A percentile compares a stretch with the other conserved stretches of the same genome.
These are phyloP conservation scores for Pogonocichla stellata DNA, from an alignment of 2,113 vertebrate species.

Conservation along the genomic window DNA sequence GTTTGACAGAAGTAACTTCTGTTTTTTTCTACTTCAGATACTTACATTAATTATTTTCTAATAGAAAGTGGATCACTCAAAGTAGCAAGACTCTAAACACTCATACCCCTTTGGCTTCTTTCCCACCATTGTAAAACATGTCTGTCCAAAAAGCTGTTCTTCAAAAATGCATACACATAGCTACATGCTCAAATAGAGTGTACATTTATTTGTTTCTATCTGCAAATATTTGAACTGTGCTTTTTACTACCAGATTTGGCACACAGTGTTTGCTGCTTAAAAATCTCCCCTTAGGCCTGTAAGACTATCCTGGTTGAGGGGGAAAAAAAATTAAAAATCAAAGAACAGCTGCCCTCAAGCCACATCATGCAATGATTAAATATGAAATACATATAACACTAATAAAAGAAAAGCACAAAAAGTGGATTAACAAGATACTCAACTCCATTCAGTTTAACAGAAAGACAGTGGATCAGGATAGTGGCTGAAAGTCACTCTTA, in stretches of 20 bases:
- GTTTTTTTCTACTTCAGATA: background rate
- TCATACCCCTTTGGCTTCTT: background rate
- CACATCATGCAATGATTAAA: conserved; percentile 13
- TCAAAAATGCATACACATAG: background rate
- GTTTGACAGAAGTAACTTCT: conserved; percentile 17
- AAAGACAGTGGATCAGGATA: background rate
- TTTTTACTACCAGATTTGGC: background rate
- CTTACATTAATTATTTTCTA: background rate
- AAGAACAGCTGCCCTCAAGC: background rate
- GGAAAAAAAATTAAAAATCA: background rate
- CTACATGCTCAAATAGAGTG: background rate
- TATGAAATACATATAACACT: conserved; percentile 23
- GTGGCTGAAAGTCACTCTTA: background rate
- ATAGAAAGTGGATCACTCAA: background rate
- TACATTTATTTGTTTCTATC: background rate
- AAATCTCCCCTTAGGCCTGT: background rate
- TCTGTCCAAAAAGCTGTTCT: background rate
- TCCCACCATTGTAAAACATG: background rate
- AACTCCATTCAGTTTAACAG: background rate
- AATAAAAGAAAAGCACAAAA: conserved; percentile 26
- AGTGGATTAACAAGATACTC: conserved; percentile 29
- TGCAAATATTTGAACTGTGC: conserved; percentile 8
- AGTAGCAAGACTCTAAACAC: background rate
- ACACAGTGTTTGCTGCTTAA: background rate
- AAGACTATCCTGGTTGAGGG: background rate